Percentiles rank a stretch among this genome's conserved stretches.
These are phyloP conservation scores for Coecobrya sp. DNA, from an alignment of 2,888 invertebrate genomes.

Conservation along the genomic window DNA sequence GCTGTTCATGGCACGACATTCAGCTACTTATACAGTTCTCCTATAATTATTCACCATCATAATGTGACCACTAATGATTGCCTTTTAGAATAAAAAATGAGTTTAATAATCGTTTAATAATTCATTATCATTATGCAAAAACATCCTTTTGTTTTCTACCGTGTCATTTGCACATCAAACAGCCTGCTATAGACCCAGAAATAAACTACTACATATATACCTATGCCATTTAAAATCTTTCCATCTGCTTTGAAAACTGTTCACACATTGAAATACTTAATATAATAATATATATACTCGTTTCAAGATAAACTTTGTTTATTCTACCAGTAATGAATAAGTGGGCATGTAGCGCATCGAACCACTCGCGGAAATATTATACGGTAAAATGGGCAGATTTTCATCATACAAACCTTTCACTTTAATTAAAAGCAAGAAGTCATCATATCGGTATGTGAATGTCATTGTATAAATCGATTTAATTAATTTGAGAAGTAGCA, in stretches of 20 bases:
- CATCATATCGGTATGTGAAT: not conserved
- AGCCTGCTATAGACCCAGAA: not conserved
- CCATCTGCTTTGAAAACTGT: not conserved
- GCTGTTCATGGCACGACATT: not conserved
- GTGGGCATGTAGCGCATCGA: too few species aligned
- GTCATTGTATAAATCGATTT: not conserved
- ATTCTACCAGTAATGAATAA: not conserved
- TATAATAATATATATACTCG: not conserved
- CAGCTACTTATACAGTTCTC: not conserved
- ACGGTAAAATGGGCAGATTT: not conserved
- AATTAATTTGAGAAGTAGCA: not conserved
- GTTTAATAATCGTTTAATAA: conserved; percentile 41
- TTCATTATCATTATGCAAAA: conserved; percentile 31
- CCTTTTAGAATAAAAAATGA: not conserved
- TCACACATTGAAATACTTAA: too few species aligned
- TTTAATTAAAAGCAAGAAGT: conserved; percentile 7
- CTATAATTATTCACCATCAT: conserved; percentile 13
- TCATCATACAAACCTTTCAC: not conserved
- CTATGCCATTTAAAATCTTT: not conserved
- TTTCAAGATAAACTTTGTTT: not conserved
- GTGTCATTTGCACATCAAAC: not conserved
- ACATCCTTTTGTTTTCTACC: not conserved
- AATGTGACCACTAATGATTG: conserved; percentile 23
- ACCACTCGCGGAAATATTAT: too few species aligned
- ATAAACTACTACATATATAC: not conserved